A percentile compares a stretch with the other conserved stretches of the same genome.
phyloP scores from a whole-genome alignment of 2,113 vertebrate genomes.

The Poeciliopsis retropinna region DNA sequence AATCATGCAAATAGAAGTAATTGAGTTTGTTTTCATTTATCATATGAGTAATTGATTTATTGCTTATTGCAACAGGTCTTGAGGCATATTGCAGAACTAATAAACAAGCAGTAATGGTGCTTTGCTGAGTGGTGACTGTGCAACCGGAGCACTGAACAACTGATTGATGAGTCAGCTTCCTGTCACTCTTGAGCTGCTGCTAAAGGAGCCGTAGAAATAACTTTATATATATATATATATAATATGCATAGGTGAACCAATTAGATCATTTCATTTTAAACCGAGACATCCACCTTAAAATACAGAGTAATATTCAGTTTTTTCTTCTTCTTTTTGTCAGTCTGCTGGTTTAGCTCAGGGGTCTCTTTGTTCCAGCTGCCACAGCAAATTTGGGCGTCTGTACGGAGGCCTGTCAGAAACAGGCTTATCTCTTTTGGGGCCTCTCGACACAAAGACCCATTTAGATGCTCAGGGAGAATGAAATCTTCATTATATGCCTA shows the following conservation, averaged over 20 bases:
- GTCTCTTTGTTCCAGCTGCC: constrained; percentile 79
- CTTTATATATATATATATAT: too few species aligned
- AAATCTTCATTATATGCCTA: constrained; percentile 78
- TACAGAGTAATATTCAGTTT: constrained; percentile 29
- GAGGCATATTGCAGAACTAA: neutral
- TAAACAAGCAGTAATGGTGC: neutral
- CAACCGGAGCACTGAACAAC: neutral
- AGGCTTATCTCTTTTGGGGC: constrained; percentile 78
- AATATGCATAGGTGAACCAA: constrained; percentile 17
- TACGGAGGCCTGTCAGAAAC: constrained; percentile 78
- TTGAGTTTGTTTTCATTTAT: too few species aligned
- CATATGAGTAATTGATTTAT: too few species aligned
- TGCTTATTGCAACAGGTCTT: too few species aligned
- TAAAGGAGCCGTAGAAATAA: constrained; percentile 23
- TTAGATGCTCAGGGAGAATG: constrained; percentile 70
- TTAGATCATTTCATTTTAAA: constrained; percentile 49
- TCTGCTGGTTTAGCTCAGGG: constrained; percentile 55
- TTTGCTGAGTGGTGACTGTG: neutral
- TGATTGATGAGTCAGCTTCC: neutral
- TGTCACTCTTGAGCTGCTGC: neutral
- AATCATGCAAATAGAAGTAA: too few species aligned
- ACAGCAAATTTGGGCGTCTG: constrained; percentile 77
- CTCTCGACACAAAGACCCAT: constrained; percentile 73
- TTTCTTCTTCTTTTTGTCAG: constrained; percentile 47
- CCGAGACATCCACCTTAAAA: constrained; percentile 46